Base-by-base conservation (phyloP, 2,797 vertebrate species). In the Protosalanx chinensis region DNA sequence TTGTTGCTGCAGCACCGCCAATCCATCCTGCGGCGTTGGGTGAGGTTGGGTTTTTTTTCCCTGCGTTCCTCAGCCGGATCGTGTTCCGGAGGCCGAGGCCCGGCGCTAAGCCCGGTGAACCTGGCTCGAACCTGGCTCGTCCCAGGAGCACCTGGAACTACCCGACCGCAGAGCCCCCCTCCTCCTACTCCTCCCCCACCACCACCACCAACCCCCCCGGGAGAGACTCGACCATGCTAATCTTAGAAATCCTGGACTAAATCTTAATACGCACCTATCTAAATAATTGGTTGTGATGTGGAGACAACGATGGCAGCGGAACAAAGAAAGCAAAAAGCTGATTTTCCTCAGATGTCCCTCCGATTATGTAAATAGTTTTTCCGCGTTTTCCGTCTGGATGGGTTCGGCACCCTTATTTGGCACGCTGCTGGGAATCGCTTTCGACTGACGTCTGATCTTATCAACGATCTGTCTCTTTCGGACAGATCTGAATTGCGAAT, bases 61-160 rank as follows among this genome's bases (percentile, higher is more conserved):
- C 29, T 60, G 27, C 5, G 27, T 60, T 60, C 18, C 18, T 75
- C 13, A n/a, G 27, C 46, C 72, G 60, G 56, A 61, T 64, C 18
- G 7, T 46, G 8, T 59, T 64, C n/a, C 70, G 8, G 6, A 16
- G 68, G 35, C 15, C 5, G 35, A 58, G 12, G 10, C 33, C 7
- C n/a, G 1, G 23, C 32, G 37, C 58, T 58, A 58, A 69, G 23
- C 20, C 6, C 62, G 37, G 6, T 13, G 32, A 18, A 15, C 8
- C n/a, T n/a, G 12, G n/a, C n/a, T n/a, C n/a, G n/a, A n/a, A n/a
- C n/a, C n/a, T n/a, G n/a, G n/a, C 33, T 35, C 20, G 4, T 6
- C 16, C 6, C 32, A 7, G 15, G 18, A 64, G 62, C 32, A 64
- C 33, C 33, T 64, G 30, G 62, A 35, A 10, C 37, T 7, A 41